Evolutionary conservation across 2,797 vertebrate genomes (phyloP).

Genomic region (Centroberyx gerrardi): DNA sequence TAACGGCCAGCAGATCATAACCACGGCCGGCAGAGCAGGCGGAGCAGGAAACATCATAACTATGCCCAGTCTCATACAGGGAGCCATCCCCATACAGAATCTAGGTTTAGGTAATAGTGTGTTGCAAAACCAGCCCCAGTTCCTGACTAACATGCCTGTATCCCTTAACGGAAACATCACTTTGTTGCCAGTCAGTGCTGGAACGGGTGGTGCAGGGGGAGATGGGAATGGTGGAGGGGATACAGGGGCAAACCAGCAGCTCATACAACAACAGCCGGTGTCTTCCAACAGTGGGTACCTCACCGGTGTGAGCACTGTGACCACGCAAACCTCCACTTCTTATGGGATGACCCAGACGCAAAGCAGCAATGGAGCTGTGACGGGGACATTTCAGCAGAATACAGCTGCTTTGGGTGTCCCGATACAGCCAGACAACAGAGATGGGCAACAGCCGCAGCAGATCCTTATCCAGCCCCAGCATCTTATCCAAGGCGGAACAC

Average conservation of each 20-base stretch:
- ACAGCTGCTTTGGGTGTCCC: conserved; percentile 65
- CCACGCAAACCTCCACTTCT: conserved; percentile 89
- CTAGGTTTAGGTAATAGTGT: conserved; percentile 89
- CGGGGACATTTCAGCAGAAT: conserved; percentile 77
- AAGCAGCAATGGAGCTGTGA: conserved; percentile 69
- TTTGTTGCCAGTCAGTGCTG: conserved; percentile 90
- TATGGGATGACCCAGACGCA: conserved; percentile 82
- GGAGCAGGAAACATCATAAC: conserved; percentile 85
- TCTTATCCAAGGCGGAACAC: conserved; percentile 90
- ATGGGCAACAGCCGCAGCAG: conserved; percentile 90
- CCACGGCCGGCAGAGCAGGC: conserved; percentile 85
- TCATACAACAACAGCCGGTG: conserved; percentile 74
- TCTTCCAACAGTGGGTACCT: conserved; percentile 77
- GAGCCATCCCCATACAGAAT: conserved; percentile 95
- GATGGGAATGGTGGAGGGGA: conserved; percentile 70
- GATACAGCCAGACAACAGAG: conserved; percentile 84
- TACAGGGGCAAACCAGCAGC: conserved; percentile 70
- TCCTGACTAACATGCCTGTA: conserved; percentile 95
- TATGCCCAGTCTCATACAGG: conserved; percentile 91
- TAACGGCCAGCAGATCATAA: conserved; percentile 90
- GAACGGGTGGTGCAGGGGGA: conserved; percentile 53
- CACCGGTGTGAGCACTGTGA: conserved; percentile 84
- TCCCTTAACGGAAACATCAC: conserved; percentile 97
- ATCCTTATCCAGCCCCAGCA: conserved; percentile 95
- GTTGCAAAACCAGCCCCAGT: conserved; percentile 94